Conservation (phyloP, 1,140 invertebrate species). For the Wiebesia pumilae region DNA sequence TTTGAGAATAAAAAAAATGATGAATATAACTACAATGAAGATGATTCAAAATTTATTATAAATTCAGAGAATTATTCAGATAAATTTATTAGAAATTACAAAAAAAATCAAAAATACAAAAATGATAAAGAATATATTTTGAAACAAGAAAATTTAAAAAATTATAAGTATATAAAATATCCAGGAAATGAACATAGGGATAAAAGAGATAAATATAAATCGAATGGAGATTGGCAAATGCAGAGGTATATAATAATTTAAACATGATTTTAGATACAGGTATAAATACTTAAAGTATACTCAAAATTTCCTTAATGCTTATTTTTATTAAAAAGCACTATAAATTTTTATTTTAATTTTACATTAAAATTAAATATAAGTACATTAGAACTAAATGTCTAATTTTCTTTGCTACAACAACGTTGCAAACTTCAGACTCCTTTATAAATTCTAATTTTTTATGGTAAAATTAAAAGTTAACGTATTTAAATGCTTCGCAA, state of each 20-base stretch:
- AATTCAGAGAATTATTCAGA: constrained; percentile 31
- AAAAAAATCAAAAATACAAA: constrained; percentile 20
- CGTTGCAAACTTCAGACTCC: no score
- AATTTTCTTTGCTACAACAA: no score
- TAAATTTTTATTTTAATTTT: neutral
- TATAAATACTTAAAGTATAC: neutral
- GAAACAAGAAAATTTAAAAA: constrained; percentile 41
- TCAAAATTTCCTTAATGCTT: neutral
- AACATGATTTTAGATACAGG: neutral
- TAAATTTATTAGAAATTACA: neutral
- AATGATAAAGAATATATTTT: constrained; percentile 20
- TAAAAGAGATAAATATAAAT: constrained; percentile 36
- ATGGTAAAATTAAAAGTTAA: no score
- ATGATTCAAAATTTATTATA: constrained; percentile 26
- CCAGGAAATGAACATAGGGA: neutral
- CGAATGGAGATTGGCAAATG: constrained; percentile 48
- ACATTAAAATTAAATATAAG: no score
- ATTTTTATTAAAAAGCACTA: neutral
- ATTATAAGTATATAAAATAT: constrained; percentile 39
- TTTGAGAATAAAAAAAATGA: constrained; percentile 27
- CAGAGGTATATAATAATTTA: constrained; percentile 47
- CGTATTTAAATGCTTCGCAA: no score
- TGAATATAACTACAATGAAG: constrained; percentile 13
- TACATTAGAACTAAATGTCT: no score
- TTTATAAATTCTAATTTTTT: no score